Conservation (phyloP, 1,140 invertebrate genomes). For the Ceratoteleas bidentatus region DNA sequence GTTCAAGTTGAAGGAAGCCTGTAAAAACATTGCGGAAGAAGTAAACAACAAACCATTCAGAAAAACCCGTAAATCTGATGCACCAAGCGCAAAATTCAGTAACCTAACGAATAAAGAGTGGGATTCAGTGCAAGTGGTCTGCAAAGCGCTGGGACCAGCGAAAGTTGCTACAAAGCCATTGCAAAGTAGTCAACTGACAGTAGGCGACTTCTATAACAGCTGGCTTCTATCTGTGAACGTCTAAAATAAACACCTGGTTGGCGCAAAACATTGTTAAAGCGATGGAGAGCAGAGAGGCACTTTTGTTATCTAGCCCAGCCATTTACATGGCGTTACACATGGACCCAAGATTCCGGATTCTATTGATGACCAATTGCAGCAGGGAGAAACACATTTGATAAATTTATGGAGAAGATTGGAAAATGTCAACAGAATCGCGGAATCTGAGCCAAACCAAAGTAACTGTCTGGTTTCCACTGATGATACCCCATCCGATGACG, state of each 20-base stretch:
- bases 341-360: conserved; percentile 4
- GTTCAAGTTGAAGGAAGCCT: not conserved
- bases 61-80: not conserved
- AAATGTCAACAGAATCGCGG: not conserved
- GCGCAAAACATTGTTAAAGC: conserved; percentile 1
- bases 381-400: conserved; percentile 4
- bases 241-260: not conserved
- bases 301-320: not conserved
- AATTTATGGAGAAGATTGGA: not conserved
- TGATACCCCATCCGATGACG: not conserved
- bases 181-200: conserved; percentile 1
- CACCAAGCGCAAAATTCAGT: not conserved
- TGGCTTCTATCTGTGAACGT: conserved; percentile 1
- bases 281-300: not conserved
- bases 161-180: conserved; percentile 5
- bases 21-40: not conserved
- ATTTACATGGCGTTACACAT: conserved; percentile 3
- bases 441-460: not conserved
- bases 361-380: not conserved
- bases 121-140: not conserved
- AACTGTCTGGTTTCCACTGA: not conserved
- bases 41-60: not conserved
- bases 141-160: not conserved
- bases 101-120: not conserved
- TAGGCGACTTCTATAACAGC: conserved; percentile 2